Percentiles rank a stretch among this genome's conserved stretches.
Conservation (phyloP, 2,888 invertebrate species). For the Scaptodrosophila latifasciaeformis region DNA sequence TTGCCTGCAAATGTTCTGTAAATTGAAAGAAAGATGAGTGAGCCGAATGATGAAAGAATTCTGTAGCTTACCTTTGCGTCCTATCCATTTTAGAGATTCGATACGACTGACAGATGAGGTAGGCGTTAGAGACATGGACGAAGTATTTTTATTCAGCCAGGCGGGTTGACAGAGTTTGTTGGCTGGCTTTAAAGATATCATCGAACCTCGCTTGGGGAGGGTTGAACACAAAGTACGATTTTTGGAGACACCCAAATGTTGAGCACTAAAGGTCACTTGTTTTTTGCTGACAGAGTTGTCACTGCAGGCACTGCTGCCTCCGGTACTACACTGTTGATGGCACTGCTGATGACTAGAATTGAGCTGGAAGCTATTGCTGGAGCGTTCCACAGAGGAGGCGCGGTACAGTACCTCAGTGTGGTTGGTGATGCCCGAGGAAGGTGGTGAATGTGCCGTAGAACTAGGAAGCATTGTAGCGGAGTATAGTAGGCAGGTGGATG, state of each 20-base stretch:
- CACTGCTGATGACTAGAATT: conserved; percentile 28
- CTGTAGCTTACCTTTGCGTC: conserved; percentile 31
- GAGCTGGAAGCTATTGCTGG: not conserved
- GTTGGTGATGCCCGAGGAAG: conserved; percentile 1
- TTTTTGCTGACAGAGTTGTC: conserved; percentile 42
- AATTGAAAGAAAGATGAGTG: not conserved
- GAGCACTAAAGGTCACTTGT: conserved; percentile 49
- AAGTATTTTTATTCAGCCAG: too few relatives aligned
- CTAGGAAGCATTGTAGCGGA: conserved; percentile 6
- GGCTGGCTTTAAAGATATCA: too few relatives aligned
- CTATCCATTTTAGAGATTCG: conserved; percentile 40
- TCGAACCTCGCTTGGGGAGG: too few relatives aligned
- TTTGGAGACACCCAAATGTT: conserved; percentile 34
- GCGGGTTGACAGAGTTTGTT: too few relatives aligned
- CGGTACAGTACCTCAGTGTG: conserved; percentile 7
- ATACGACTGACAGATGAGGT: conserved; percentile 17
- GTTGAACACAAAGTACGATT: too few relatives aligned
- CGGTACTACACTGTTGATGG: conserved; percentile 50
- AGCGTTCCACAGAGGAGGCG: not conserved
- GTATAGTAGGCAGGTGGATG: conserved; percentile 20
- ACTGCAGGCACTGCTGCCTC: conserved; percentile 24
- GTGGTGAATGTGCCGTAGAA: not conserved
- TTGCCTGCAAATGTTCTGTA: conserved; percentile 47
- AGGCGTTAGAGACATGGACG: too few relatives aligned
- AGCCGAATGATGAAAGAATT: not conserved